These are phyloP conservation scores for Drosophila paulistorum DNA, from an alignment of 1,140 invertebrate genomes.

Conservation along the genomic window DNA sequence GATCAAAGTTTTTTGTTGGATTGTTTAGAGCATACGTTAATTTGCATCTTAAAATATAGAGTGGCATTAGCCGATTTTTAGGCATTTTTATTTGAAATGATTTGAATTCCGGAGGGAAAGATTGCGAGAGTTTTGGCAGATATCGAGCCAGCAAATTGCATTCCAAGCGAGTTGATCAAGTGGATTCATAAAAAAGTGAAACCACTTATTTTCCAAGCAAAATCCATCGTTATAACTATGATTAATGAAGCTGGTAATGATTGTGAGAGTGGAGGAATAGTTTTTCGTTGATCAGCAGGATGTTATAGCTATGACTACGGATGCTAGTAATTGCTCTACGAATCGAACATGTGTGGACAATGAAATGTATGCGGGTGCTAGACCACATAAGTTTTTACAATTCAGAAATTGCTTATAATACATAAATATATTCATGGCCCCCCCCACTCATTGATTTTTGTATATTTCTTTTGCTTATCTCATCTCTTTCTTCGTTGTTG, in stretches of 20 bases:
- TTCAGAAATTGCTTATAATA: neutral
- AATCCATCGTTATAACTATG: neutral
- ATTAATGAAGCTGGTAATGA: slow-evolving; percentile 3
- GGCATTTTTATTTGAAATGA: too few relatives aligned
- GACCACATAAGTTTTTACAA: neutral
- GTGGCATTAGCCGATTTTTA: too few relatives aligned
- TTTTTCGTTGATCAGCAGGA: neutral
- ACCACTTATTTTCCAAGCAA: neutral
- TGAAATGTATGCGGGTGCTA: neutral
- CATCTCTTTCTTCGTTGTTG: slow-evolving; percentile 9
- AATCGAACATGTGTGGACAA: neutral
- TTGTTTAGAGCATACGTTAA: too few relatives aligned
- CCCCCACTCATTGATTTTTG: slow-evolving; percentile 16
- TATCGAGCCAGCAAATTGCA: neutral
- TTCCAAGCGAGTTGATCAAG: neutral
- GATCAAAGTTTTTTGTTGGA: too few relatives aligned
- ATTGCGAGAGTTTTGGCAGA: neutral
- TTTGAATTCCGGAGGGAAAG: too few relatives aligned
- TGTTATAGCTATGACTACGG: neutral
- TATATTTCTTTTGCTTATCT: neutral
- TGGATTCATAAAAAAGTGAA: neutral
- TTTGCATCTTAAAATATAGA: too few relatives aligned
- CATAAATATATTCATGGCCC: neutral
- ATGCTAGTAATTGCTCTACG: neutral
- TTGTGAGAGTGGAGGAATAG: neutral